Base-by-base conservation (phyloP, 2,797 vertebrate species). In the Ibycter americanus region DNA sequence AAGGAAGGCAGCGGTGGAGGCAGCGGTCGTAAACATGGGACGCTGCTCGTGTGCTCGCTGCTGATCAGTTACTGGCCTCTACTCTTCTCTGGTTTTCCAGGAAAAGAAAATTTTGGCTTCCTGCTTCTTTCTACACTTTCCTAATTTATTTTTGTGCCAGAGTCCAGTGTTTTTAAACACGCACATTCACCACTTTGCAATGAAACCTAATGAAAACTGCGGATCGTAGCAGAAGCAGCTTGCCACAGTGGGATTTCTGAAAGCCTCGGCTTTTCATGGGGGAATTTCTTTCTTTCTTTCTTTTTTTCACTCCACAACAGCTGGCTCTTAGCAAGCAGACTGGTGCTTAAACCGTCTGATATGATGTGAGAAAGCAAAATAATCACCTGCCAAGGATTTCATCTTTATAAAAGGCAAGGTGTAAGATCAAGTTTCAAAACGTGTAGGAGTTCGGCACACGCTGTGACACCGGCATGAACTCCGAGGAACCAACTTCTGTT, bases 381-480 rank as follows among this genome's bases (percentile, higher is more conserved):
- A 97, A 98, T 98, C 98, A 98, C 96, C 97, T 97, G 98, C 95
- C 97, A 97, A 90, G 94, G 96, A 95, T 96, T 96, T 96, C 87
- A 88, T 96, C 97, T 96, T 97, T 93, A 92, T 96, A 95, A 97
- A 97, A 97, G 97, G 96, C 97, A 96, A 83, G 96, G 97, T 96
- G 83, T 86, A 73, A 71, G 97, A 97, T 98, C 96, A 26, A 85
- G 96, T 98, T 98, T 97, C 98, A 91, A 82, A 96, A 66, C 3
- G 85, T 20, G 93, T 66, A 94, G 97, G 97, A 91, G 88, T 76
- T 23, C 22, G 7, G 92, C 66, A 52, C 92, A 17, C 3, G 6
- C 92, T 7, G 92, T 96, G 97, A 97, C 97, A 96, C 96, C 71
- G 1, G 80, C 78, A 40, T 95, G 95, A 96, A 97, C 96, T 73